Evolutionary conservation across 2,797 vertebrate species (phyloP).

Genomic region (Mareca penelope): DNA sequence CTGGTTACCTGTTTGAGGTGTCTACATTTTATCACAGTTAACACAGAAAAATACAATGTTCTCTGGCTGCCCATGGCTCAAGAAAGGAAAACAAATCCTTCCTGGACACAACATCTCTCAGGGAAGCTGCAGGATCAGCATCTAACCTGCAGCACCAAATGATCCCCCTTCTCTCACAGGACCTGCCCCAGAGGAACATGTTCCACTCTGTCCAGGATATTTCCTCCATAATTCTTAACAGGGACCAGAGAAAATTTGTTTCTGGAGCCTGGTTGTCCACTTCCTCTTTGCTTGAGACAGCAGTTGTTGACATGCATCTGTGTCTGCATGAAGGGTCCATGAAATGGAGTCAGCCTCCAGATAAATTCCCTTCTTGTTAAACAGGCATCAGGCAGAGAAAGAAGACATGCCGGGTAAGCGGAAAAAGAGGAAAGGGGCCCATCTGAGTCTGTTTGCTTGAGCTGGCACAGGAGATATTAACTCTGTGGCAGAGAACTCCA

Average conservation of each 20-base stretch:
- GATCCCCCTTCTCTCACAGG: not conserved
- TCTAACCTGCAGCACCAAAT: not conserved
- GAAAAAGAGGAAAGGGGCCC: not conserved
- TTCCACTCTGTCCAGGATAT: not conserved
- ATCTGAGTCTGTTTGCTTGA: too few species aligned
- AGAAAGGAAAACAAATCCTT: not conserved
- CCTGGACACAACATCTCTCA: not conserved
- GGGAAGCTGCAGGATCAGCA: not conserved
- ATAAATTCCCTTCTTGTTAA: not conserved
- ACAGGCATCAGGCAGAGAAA: not conserved
- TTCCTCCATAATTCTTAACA: not conserved
- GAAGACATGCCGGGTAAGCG: not conserved
- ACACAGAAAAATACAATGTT: not conserved
- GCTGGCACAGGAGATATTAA: not conserved
- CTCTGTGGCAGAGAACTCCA: not conserved
- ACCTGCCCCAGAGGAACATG: not conserved
- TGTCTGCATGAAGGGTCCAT: not conserved
- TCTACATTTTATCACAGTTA: not conserved
- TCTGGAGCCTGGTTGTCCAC: not conserved
- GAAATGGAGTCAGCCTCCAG: too few species aligned
- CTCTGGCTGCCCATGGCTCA: not conserved
- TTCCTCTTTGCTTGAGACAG: not conserved
- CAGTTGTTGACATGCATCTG: not conserved
- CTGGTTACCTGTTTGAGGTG: accelerated
- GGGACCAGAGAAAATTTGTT: not conserved